Evolutionary conservation across 2,888 invertebrate genomes (phyloP), one percentile per base, ranked within the genome.

Genomic region (Coelinius sp.): DNA sequence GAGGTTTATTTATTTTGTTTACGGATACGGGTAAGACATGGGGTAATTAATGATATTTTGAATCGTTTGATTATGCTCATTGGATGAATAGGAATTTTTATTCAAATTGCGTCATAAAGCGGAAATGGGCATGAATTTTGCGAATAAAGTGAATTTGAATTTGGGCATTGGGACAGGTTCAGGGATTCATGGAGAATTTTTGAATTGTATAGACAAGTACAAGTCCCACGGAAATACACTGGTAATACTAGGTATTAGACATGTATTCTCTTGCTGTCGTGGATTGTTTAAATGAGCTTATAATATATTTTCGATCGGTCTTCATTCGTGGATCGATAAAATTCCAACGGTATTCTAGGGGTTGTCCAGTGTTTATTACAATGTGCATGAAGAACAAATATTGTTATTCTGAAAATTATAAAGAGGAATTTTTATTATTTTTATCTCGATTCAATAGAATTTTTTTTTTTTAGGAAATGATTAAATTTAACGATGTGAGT

Each of bases 291-390:
- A 52, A 20, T 22, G 25, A 25, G 24, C 53, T 53, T 53, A 53
- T 53, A 53, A 25, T 53, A 53, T 53, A 24, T n/a, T 53, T 53
- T 53, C 53, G 53, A 53, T 53, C 53, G 24, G 25, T 24, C n/a
- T 27, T 52, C n/a, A n/a, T n/a, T 12, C n/a, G 24, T 12, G 22
- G 14, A 53, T 53, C 53, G 53, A 53, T 53, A 27, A 12, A 53
- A 25, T 27, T 53, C 27, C 25, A 7, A 12, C 5, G 2, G 10
- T 25, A 6, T 27, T 53, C 53, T 14, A n/a, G 4, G 24, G 10
- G n/a, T 53, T 53, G 6, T 53, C 12, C 22, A 25, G 4, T 25
- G 10, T 8, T 53, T 24, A 53, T 25, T 25, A 2, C 27, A 22
- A 24, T 12, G 52, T 22, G 52, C 24, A 27, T 41, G 41, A 5